Percentiles rank a stretch among this genome's conserved stretches.
These are phyloP conservation scores for Lophotis ruficrista DNA, from an alignment of 2,113 vertebrate species.

Conservation along the genomic window DNA sequence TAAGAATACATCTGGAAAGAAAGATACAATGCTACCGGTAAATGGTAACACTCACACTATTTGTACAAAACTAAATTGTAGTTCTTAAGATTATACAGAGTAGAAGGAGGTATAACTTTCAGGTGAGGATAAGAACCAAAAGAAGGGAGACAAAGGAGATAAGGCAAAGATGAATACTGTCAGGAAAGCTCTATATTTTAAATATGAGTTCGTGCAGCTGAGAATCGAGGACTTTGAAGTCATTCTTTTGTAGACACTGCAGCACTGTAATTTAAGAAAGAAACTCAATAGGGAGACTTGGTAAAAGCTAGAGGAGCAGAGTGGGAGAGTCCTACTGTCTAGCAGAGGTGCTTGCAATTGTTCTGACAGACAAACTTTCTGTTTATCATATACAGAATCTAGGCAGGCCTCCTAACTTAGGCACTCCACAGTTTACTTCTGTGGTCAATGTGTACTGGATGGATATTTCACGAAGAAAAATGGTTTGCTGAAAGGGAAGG, in stretches of 20 bases:
- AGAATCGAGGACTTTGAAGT: background rate
- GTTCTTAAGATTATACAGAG: background rate
- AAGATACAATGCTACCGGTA: background rate
- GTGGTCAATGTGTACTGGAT: background rate
- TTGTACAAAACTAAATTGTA: background rate
- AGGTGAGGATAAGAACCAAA: background rate
- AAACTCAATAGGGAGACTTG: background rate
- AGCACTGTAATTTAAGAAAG: background rate
- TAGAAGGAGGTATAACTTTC: background rate
- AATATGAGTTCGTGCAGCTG: background rate
- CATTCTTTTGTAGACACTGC: background rate
- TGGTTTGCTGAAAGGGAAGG: background rate
- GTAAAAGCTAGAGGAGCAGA: background rate
- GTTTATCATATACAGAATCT: background rate
- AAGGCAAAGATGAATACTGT: background rate
- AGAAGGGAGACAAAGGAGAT: background rate
- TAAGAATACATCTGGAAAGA: background rate
- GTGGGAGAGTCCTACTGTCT: background rate
- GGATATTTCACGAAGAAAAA: background rate
- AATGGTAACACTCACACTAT: background rate
- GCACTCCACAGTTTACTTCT: background rate
- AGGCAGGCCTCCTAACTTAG: background rate
- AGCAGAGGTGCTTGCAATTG: background rate
- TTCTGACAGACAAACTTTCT: background rate
- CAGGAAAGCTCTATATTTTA: background rate